A percentile compares a stretch with the other conserved stretches of the same genome.
These are phyloP conservation scores for Lepidothrix coronata DNA, from an alignment of 2,113 vertebrate genomes.

Conservation along the genomic window DNA sequence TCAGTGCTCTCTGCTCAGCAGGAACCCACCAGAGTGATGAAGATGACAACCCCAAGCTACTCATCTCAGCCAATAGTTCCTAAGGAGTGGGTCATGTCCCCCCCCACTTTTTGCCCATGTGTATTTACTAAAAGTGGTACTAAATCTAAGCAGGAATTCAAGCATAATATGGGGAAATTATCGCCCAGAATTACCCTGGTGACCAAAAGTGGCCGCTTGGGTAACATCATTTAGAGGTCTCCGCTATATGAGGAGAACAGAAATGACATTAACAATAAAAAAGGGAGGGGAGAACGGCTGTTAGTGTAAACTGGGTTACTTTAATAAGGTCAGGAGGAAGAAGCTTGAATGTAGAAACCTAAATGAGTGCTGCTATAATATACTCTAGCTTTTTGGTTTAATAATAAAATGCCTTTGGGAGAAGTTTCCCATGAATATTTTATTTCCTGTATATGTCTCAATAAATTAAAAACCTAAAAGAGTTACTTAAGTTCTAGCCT, in stretches of 20 bases:
- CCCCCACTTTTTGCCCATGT: neutral
- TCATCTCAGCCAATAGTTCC: constrained; percentile 72
- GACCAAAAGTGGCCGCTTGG: constrained; percentile 45
- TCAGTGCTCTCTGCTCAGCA: constrained; percentile 63
- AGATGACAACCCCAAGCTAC: constrained; percentile 70
- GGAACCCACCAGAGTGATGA: constrained; percentile 75
- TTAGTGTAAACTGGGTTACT: constrained; percentile 58
- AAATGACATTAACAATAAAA: constrained; percentile 56
- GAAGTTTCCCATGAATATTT: constrained; percentile 54
- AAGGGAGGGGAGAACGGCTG: constrained; percentile 30
- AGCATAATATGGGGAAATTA: constrained; percentile 50
- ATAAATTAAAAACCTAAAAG: constrained; percentile 48
- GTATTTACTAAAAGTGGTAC: constrained; percentile 34
- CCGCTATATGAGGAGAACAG: neutral
- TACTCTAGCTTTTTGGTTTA: constrained; percentile 26
- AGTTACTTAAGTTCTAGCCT: constrained; percentile 28
- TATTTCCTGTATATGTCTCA: constrained; percentile 38
- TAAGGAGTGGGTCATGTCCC: neutral
- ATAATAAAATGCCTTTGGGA: constrained; percentile 61
- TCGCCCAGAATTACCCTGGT: constrained; percentile 48
- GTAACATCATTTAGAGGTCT: constrained; percentile 49
- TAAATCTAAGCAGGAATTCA: constrained; percentile 43
- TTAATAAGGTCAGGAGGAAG: constrained; percentile 60
- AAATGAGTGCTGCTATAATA: constrained; percentile 43
- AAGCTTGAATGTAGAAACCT: neutral